Conservation (phyloP, 2,113 vertebrate genomes). For the Buteo buteo region DNA sequence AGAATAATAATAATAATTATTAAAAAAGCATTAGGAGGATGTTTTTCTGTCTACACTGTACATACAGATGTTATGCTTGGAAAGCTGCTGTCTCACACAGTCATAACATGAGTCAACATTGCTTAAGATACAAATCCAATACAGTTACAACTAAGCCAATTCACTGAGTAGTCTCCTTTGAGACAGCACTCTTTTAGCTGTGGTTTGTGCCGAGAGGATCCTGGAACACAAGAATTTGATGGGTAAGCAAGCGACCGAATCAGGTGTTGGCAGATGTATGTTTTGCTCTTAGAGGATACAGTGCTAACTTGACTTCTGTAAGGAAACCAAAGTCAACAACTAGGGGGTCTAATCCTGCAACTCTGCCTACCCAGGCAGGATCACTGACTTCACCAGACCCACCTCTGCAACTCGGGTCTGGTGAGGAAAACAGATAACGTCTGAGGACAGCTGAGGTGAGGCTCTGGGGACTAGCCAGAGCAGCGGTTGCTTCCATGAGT, state of each 20-base stretch:
- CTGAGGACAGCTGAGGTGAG: slow-evolving; percentile 40
- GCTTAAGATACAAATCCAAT: slow-evolving; percentile 37
- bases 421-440: neutral
- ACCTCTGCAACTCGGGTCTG: neutral
- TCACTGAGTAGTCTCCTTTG: slow-evolving; percentile 44
- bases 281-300: slow-evolving; percentile 18
- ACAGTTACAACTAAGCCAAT: slow-evolving; percentile 52
- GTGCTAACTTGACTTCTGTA: slow-evolving; percentile 42
- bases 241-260: neutral
- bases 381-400: neutral
- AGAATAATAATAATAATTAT: slow-evolving; percentile 41
- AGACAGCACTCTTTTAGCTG: slow-evolving; percentile 19
- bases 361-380: neutral
- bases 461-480: slow-evolving; percentile 20
- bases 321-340: slow-evolving; percentile 18
- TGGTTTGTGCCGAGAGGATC: slow-evolving; percentile 29
- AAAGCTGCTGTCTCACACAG: slow-evolving; percentile 49
- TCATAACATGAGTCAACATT: slow-evolving; percentile 13
- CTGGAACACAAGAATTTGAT: neutral
- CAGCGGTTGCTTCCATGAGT: slow-evolving; percentile 45
- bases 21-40: slow-evolving; percentile 55
- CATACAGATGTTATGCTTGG: slow-evolving; percentile 45
- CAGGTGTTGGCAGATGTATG: neutral
- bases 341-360: neutral
- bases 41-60: slow-evolving; percentile 35